A percentile compares a stretch with the other conserved stretches of the same genome.
phyloP scores from a whole-genome alignment of 1,140 invertebrate genomes.

The Holotrichia oblita region DNA sequence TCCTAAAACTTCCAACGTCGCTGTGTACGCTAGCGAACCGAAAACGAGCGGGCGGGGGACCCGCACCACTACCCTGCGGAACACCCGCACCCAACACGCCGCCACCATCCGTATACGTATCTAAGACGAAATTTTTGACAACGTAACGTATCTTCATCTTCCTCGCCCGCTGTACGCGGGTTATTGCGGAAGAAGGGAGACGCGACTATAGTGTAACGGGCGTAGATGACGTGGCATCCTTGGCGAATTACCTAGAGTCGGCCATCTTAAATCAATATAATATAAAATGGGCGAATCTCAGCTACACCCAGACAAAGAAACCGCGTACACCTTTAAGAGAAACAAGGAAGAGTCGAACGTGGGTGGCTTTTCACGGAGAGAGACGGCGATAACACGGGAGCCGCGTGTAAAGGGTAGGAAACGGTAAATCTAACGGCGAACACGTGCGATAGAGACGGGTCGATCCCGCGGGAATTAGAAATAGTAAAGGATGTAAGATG shows the following conservation, averaged over 20 bases:
- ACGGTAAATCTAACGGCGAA: no score
- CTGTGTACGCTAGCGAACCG: conserved; percentile 36
- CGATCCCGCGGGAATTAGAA: neutral
- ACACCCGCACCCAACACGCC: no score
- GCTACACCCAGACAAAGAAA: conserved; percentile 56
- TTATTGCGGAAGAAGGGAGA: neutral
- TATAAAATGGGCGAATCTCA: conserved; percentile 59
- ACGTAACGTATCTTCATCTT: neutral
- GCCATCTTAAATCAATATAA: conserved; percentile 60
- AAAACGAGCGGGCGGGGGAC: no score
- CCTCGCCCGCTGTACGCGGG: neutral
- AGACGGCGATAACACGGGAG: no score
- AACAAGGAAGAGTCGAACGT: conserved; percentile 41
- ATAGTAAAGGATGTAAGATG: neutral
- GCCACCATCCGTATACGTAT: neutral
- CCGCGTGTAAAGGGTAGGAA: no score
- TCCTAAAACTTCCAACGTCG: conserved; percentile 54
- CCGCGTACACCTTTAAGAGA: conserved; percentile 50
- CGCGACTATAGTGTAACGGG: no score
- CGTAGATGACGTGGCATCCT: conserved; percentile 40
- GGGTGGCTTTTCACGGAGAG: neutral
- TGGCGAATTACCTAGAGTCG: conserved; percentile 31
- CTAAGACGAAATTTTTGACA: neutral
- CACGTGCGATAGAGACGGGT: neutral
- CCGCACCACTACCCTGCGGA: conserved; percentile 34